A percentile compares a stretch with the other conserved stretches of the same genome.
phyloP scores from a whole-genome alignment of 2,888 invertebrate genomes.

The Pachliopta kotzebuea region DNA sequence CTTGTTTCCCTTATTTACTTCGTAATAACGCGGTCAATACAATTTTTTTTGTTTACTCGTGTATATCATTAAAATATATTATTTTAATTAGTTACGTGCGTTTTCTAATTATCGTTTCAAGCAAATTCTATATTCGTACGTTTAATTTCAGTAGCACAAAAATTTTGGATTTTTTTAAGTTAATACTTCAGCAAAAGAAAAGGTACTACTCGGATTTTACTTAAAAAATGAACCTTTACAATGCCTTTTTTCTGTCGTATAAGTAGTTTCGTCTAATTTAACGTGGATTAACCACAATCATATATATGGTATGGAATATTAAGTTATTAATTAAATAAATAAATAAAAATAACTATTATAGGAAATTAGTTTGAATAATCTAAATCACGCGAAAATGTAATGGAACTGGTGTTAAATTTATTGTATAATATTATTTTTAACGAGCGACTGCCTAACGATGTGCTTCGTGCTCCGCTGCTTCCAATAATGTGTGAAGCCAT shows the following conservation, averaged over 20 bases:
- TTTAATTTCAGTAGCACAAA: too few relatives aligned
- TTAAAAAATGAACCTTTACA: too few relatives aligned
- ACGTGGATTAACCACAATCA: too few relatives aligned
- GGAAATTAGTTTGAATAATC: constrained; percentile 10
- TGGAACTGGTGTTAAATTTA: constrained; percentile 51
- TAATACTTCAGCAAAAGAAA: too few relatives aligned
- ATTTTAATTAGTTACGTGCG: neutral
- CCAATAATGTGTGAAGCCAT: constrained; percentile 57
- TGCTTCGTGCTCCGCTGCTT: constrained; percentile 60
- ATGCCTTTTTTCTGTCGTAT: too few relatives aligned
- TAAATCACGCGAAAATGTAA: constrained; percentile 23
- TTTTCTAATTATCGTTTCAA: neutral
- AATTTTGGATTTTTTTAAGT: too few relatives aligned
- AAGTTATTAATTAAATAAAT: neutral
- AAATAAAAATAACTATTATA: neutral
- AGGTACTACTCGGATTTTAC: too few relatives aligned
- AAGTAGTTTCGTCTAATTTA: too few relatives aligned
- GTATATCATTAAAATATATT: neutral
- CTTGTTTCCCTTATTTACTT: neutral
- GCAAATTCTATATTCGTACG: neutral
- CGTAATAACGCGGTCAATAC: neutral
- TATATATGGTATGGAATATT: too few relatives aligned
- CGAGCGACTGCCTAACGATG: constrained; percentile 56
- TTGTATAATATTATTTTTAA: constrained; percentile 71
- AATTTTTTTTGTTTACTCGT: constrained; percentile 4